Base-by-base conservation (phyloP, 2,113 vertebrate genomes). In the Oreotrochilus melanogaster region DNA sequence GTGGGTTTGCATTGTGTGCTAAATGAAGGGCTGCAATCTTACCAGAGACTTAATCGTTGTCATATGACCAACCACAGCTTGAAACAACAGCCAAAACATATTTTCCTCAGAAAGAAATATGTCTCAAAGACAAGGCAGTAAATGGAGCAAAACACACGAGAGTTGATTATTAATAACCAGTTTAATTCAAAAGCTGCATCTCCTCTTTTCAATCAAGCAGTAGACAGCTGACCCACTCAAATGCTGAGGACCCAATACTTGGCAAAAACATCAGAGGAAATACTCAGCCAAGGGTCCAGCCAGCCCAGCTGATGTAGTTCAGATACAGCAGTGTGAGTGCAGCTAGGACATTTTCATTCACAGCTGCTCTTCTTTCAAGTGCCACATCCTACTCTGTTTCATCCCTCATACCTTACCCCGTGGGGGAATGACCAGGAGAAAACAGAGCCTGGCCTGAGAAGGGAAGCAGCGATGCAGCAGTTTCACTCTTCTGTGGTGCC, bases 401-500 rank as follows among this genome's bases (percentile, higher is more conserved):
- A 75, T 14, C 23, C 19, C 27, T 13, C 14, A 37, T 42, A 58
- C 9, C 19, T 25, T 43, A 27, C 27, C 18, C 24, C 23, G 19
- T n/a, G 37, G 7, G 35, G 35, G 14, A 69, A 9, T 1, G 3
- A 87, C 43, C 60, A 57, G 37, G 14, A 16, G 78, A 71, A 76
- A 66, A 30, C 5, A 75, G 71, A 70, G 19, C 22, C 22, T 60
- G 25, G 5, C 30, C 18, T 56, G 22, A 58, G 43, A 4, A 83
- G 18, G 1, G 4, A 91, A 56, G 45, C 45, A 23, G 62, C 11
- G 2, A 33, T n/a, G 47, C 47, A 27, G 3, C 3, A 16, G 15
- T 35, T 88, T 97, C 97, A 98, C 19, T 98, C 98, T 54, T 98
- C 98, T 0, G 58, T 2, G 0, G 94, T 78, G 65, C 97, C 97